Conservation (phyloP, 2,797 vertebrate species). For the Thalassophryne amazonica region DNA sequence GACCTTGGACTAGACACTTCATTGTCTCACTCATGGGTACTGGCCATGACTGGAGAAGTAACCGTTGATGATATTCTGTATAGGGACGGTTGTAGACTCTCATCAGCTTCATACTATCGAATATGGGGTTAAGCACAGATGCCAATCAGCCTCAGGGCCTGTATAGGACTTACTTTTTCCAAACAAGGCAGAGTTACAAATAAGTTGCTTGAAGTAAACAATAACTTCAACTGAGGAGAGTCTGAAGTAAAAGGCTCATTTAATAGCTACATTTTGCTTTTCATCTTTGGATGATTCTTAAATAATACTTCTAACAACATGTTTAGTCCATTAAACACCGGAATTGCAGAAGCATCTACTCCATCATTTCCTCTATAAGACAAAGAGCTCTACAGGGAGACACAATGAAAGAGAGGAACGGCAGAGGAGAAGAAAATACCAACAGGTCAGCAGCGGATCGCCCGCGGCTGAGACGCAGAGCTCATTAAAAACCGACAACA, state of each 20-base stretch:
- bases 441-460: constrained; percentile 69
- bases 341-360: constrained; percentile 8
- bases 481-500: constrained; percentile 74
- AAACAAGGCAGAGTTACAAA: too few relatives aligned
- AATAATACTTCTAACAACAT: constrained; percentile 12
- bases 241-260: constrained; percentile 1
- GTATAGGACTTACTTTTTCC: too few relatives aligned
- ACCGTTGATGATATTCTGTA: too few relatives aligned
- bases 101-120: too few relatives aligned
- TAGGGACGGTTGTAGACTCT: too few relatives aligned
- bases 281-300: neutral
- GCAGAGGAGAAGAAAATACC: constrained; percentile 57
- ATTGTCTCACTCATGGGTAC: too few relatives aligned
- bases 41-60: too few relatives aligned
- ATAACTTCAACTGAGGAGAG: neutral
- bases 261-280: neutral
- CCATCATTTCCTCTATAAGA: constrained; percentile 49
- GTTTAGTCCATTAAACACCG: constrained; percentile 23
- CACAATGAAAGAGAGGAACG: neutral
- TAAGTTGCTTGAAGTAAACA: constrained; percentile 14
- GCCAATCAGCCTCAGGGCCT: too few relatives aligned
- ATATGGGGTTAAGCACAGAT: too few relatives aligned
- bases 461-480: constrained; percentile 65
- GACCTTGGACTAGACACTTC: too few relatives aligned
- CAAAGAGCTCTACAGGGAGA: constrained; percentile 17